A percentile compares a stretch with the other conserved stretches of the same genome.
Conservation (phyloP, 1,140 invertebrate species). For the Bombus pascuorum region DNA sequence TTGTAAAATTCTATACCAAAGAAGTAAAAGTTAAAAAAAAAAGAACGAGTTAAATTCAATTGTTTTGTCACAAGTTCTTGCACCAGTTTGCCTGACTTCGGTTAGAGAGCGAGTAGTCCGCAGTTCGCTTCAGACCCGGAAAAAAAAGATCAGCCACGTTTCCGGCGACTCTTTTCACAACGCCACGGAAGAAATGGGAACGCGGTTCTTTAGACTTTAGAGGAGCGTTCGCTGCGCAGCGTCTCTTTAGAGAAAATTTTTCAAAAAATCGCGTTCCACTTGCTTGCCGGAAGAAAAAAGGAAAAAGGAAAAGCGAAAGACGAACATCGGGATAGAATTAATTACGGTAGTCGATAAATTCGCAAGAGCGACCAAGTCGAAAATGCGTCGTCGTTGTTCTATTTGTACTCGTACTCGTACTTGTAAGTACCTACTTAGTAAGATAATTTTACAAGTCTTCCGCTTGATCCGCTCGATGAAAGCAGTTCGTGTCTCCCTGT, state of each 20-base stretch:
- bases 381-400: too few species aligned
- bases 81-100: neutral
- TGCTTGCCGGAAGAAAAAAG: too few species aligned
- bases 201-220: slow-evolving; percentile 9
- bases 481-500: too few species aligned
- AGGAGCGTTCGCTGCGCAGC: slow-evolving; percentile 9
- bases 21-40: neutral
- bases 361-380: too few species aligned
- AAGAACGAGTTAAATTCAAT: neutral
- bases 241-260: slow-evolving; percentile 1
- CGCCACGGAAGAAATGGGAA: neutral
- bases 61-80: neutral
- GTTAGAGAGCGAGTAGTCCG: neutral
- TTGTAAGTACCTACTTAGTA: too few species aligned
- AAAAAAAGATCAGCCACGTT: neutral
- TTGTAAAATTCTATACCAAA: neutral
- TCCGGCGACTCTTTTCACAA: neutral
- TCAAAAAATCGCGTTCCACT: neutral
- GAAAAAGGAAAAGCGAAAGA: too few species aligned
- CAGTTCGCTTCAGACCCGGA: neutral
- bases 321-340: neutral
- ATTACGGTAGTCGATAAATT: neutral
- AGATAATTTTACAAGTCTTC: too few species aligned
- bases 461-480: too few species aligned
- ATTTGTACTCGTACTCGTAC: too few species aligned